Conservation (phyloP, 2,797 vertebrate species). For the Manis crassicaudata region DNA sequence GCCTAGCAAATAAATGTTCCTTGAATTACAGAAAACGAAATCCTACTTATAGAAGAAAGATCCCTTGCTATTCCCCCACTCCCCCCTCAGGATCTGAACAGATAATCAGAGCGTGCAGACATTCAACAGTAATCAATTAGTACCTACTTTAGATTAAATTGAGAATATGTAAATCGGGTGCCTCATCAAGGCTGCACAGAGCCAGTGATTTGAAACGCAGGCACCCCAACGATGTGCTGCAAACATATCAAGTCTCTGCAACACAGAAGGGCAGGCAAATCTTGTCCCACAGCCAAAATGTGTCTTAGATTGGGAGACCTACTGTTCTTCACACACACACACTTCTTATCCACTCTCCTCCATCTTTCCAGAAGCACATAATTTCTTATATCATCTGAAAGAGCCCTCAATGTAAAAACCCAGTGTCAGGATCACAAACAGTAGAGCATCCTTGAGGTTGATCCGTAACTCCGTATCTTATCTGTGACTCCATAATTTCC, state of each 20-base stretch:
- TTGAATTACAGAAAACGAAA: slow-evolving; percentile 72
- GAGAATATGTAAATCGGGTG: slow-evolving; percentile 90
- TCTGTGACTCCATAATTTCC: not conserved
- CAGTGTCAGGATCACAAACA: not conserved
- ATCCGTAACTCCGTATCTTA: not conserved
- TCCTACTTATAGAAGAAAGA: slow-evolving; percentile 74
- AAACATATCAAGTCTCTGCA: slow-evolving; percentile 83
- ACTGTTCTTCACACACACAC: not conserved
- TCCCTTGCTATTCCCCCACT: slow-evolving; percentile 72
- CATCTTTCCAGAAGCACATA: not conserved
- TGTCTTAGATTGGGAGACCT: slow-evolving; percentile 61
- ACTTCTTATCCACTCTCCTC: not conserved
- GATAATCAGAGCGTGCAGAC: slow-evolving; percentile 90
- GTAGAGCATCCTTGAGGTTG: not conserved
- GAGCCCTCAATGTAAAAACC: not conserved
- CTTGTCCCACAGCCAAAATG: slow-evolving; percentile 63
- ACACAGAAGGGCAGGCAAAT: slow-evolving; percentile 82
- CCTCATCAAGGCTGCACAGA: slow-evolving; percentile 88
- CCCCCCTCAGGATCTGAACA: slow-evolving; percentile 86
- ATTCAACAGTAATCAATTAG: slow-evolving; percentile 91
- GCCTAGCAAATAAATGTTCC: slow-evolving; percentile 66
- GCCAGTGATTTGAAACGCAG: slow-evolving; percentile 86
- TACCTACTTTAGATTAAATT: slow-evolving; percentile 91
- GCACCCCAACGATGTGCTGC: slow-evolving; percentile 78
- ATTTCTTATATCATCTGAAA: slow-evolving; percentile 30